phyloP scores from a whole-genome alignment of 2,797 vertebrate species.

The Orientallactaga sibirica region DNA sequence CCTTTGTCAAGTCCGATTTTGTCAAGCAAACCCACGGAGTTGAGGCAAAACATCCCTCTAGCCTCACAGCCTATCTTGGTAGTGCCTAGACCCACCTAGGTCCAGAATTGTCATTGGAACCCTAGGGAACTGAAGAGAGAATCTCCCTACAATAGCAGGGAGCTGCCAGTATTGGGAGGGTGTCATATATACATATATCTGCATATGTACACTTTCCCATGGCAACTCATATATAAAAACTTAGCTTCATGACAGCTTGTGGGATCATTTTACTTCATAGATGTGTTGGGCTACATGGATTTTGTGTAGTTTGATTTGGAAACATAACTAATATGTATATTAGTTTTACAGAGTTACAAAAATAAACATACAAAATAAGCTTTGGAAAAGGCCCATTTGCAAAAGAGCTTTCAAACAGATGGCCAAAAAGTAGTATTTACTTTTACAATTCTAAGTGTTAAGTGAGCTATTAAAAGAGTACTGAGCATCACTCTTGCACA shows the following conservation, averaged over 20 bases:
- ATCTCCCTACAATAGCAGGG: not conserved
- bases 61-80: not conserved
- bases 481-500: constrained; percentile 32
- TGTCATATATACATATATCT: fast-evolving
- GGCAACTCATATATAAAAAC: not conserved
- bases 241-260: not conserved
- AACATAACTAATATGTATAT: not conserved
- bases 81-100: not conserved
- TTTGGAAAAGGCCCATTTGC: constrained; percentile 35
- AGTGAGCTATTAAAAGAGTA: constrained; percentile 42
- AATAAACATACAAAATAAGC: constrained; percentile 35
- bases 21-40: not conserved
- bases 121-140: no score
- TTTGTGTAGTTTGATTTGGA: constrained; percentile 31
- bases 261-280: not conserved
- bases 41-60: not conserved
- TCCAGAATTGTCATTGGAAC: not conserved
- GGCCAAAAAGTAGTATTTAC: constrained; percentile 1
- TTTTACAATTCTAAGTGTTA: constrained; percentile 16
- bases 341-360: constrained; percentile 57
- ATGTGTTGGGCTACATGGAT: not conserved
- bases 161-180: not conserved
- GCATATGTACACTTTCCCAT: not conserved
- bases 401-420: constrained; percentile 28
- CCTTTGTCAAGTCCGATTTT: not conserved